phyloP scores from a whole-genome alignment of 2,113 vertebrate species.

The Indicator indicator region DNA sequence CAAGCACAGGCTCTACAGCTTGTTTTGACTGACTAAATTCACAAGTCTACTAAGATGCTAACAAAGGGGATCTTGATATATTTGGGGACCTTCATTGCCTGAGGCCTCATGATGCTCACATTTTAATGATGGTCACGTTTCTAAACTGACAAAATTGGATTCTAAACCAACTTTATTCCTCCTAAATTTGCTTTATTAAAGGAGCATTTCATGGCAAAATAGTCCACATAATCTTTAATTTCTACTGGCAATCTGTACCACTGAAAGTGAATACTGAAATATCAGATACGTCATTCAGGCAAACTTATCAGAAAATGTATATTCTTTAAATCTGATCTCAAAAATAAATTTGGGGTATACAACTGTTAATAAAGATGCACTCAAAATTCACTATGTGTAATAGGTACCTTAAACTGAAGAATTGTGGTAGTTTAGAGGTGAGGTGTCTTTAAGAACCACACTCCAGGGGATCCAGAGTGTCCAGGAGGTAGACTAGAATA shows the following conservation, averaged over 20 bases:
- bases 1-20: not conserved
- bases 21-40: not conserved
- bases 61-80: not conserved
- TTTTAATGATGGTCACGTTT: not conserved
- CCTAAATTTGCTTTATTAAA: not conserved
- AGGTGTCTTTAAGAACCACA: too few species aligned
- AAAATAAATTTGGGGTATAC: not conserved
- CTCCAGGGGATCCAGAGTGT: too few species aligned
- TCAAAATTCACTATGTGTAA: not conserved
- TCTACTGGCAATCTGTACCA: not conserved
- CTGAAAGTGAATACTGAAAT: not conserved
- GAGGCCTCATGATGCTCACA: not conserved
- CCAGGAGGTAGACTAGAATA: too few species aligned
- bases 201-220: not conserved
- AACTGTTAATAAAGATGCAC: not conserved
- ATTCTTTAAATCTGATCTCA: not conserved
- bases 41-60: not conserved
- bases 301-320: not conserved
- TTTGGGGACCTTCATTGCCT: not conserved
- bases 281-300: not conserved
- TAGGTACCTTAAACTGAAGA: not conserved
- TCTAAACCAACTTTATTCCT: not conserved
- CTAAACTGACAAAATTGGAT: not conserved
- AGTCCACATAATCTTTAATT: not conserved
- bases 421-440: too few species aligned